These are phyloP conservation scores for Megaceryle maxima DNA, from an alignment of 2,113 vertebrate genomes.

Conservation along the genomic window DNA sequence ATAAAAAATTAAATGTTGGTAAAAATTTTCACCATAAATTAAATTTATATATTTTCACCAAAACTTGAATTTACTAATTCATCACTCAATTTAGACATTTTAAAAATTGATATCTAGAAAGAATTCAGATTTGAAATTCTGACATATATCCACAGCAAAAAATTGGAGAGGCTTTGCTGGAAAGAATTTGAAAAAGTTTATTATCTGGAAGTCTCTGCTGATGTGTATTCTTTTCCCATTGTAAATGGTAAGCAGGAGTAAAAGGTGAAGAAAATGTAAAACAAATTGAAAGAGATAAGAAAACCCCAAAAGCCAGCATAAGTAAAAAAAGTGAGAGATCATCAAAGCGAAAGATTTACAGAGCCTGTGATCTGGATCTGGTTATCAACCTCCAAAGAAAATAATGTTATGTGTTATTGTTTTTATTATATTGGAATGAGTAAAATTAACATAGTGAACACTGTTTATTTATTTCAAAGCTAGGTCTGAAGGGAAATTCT, in stretches of 20 bases:
- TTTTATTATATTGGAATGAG: conserved; percentile 38
- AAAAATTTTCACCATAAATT: background rate
- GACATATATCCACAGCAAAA: background rate
- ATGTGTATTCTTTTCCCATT: background rate
- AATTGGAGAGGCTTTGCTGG: background rate
- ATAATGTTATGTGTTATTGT: conserved; percentile 25
- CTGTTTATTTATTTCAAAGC: conserved; percentile 25
- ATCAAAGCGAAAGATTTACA: background rate
- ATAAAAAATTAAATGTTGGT: background rate
- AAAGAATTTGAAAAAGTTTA: background rate
- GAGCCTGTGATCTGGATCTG: conserved; percentile 11
- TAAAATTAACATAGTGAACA: conserved; percentile 31
- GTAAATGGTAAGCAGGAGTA: background rate
- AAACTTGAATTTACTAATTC: background rate
- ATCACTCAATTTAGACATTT: background rate
- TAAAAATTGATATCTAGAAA: background rate
- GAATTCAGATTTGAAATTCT: background rate
- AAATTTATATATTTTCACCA: background rate
- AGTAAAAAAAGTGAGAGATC: background rate
- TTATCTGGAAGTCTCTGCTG: background rate
- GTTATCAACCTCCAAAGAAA: conserved; percentile 7
- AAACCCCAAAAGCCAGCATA: background rate
- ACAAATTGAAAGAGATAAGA: background rate
- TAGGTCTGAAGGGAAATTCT: background rate
- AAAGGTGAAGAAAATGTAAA: background rate